Conservation (phyloP, 53 echinoderm and acorn worm genomes). For the Antedon mediterranea region DNA sequence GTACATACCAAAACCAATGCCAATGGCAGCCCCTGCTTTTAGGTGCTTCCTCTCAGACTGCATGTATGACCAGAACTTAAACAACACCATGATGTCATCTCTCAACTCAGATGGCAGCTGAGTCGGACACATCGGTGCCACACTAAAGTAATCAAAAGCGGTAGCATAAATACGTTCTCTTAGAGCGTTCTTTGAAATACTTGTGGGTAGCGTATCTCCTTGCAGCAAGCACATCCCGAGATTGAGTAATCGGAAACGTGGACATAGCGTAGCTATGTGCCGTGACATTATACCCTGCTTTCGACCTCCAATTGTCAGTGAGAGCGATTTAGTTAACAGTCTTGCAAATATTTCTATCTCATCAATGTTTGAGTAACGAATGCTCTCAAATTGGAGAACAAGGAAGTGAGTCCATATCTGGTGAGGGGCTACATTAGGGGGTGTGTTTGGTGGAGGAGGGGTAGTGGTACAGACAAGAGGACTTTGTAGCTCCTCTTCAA, state of each 20-base stretch:
- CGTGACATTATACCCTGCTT: conserved; percentile 50
- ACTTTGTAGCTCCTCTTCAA: conserved; percentile 42
- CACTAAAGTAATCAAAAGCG: conserved; percentile 91
- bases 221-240: conserved; percentile 84
- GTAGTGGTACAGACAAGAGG: conserved; percentile 69
- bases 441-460: conserved; percentile 41
- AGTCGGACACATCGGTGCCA: conserved; percentile 68
- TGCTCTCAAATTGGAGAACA: conserved; percentile 51
- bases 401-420: conserved; percentile 94
- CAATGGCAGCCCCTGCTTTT: conserved; percentile 15
- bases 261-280: conserved; percentile 63
- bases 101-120: conserved; percentile 54
- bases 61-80: conserved; percentile 79
- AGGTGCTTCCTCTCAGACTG: conserved; percentile 82
- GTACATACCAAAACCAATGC: neutral
- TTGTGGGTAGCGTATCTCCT: conserved; percentile 54
- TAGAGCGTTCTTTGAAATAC: conserved; percentile 66
- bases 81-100: conserved; percentile 66
- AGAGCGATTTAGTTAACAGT: conserved; percentile 63
- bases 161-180: conserved; percentile 85
- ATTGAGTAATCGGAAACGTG: conserved; percentile 64
- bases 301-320: conserved; percentile 11
- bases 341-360: conserved; percentile 69
- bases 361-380: conserved; percentile 77
- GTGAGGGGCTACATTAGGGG: conserved; percentile 77